A percentile compares a stretch with the other conserved stretches of the same genome.
Conservation (phyloP, 2,888 invertebrate genomes). For the Acrobasis consociella region DNA sequence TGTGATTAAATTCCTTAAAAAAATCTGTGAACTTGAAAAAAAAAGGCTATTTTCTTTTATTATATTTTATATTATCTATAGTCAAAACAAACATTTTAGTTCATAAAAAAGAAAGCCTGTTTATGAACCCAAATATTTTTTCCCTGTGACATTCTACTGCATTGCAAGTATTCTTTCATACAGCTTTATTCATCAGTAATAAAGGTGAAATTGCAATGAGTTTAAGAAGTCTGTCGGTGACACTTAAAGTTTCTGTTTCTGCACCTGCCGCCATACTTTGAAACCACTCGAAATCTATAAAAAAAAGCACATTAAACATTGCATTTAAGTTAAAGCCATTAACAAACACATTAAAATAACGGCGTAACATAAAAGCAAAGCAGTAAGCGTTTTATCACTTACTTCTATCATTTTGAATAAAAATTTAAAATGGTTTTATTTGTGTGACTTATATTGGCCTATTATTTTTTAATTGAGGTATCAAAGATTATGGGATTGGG, state of each 20-base stretch:
- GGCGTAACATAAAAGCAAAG: constrained; percentile 45
- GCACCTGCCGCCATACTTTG: constrained; percentile 51
- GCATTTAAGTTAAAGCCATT: constrained; percentile 66
- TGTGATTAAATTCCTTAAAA: no score
- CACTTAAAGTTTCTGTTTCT: constrained; percentile 27
- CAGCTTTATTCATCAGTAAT: no score
- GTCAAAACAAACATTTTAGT: no score
- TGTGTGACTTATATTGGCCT: constrained; percentile 21
- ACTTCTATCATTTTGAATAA: constrained; percentile 35
- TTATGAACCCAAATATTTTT: no score
- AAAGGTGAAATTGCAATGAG: no score
- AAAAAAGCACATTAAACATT: constrained; percentile 46
- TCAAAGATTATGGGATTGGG: constrained; percentile 3
- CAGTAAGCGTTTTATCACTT: constrained; percentile 35
- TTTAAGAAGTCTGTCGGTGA: not conserved
- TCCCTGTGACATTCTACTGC: no score
- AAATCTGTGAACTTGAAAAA: no score
- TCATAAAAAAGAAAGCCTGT: no score
- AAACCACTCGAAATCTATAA: constrained; percentile 53
- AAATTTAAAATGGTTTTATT: constrained; percentile 36
- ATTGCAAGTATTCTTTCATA: no score
- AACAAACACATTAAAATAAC: constrained; percentile 59
- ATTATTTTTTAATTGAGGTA: constrained; percentile 1
- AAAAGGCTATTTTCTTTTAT: no score
- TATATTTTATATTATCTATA: no score